phyloP scores from a whole-genome alignment of 2,113 vertebrate genomes.

The Alethe castanea region DNA sequence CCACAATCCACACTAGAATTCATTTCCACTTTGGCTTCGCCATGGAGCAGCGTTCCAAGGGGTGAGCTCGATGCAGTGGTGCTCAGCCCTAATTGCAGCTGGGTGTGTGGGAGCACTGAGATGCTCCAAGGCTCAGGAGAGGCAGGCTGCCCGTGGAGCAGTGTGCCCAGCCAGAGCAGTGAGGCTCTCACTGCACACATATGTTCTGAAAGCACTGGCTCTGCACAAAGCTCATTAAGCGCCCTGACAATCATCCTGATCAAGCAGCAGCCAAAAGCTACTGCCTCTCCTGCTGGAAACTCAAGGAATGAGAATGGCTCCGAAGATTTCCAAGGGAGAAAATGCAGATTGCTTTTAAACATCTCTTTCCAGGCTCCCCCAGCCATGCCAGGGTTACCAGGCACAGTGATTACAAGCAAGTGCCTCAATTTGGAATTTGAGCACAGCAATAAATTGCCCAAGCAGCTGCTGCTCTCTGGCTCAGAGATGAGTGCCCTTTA shows the following conservation, averaged over 20 bases:
- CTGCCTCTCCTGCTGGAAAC: not conserved
- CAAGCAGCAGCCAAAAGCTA: not conserved
- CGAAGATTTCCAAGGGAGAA: not conserved
- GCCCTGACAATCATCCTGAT: constrained; percentile 7
- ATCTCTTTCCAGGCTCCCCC: not conserved
- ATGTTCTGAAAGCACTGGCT: not conserved
- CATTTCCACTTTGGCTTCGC: fast-evolving
- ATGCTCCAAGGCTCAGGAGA: not conserved
- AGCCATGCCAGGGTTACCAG: not conserved
- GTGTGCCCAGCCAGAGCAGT: not conserved
- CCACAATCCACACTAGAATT: fast-evolving
- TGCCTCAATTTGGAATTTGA: not conserved
- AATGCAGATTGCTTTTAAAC: not conserved
- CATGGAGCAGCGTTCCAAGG: not conserved
- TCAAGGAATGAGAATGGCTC: not conserved
- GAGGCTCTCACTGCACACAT: not conserved
- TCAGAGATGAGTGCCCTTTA: not conserved
- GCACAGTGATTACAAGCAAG: not conserved
- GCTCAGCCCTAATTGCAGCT: not conserved
- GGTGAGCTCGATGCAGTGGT: not conserved
- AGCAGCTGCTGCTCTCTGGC: not conserved
- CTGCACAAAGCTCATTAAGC: not conserved
- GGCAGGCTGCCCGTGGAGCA: not conserved
- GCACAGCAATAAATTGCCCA: not conserved
- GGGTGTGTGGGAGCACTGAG: not conserved